A percentile compares a stretch with the other conserved stretches of the same genome.
phyloP scores from a whole-genome alignment of 2,888 invertebrate species.

The Macaria liturata region DNA sequence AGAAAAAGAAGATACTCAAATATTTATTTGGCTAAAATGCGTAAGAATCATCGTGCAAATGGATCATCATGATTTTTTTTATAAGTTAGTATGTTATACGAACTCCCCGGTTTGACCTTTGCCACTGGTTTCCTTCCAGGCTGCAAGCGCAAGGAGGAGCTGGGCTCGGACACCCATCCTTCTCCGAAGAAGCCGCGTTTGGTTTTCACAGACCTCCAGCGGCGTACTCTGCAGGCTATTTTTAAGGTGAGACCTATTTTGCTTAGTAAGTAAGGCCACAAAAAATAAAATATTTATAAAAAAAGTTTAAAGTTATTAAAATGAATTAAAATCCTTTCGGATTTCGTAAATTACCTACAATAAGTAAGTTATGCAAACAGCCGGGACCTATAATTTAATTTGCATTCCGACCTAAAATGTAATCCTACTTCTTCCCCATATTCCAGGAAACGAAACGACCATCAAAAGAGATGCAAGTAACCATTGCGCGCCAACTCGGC shows the following conservation, averaged over 20 bases:
- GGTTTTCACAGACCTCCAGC: slow-evolving; percentile 99
- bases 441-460: slow-evolving; percentile 98
- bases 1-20: too few species aligned
- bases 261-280: too few species aligned
- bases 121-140: slow-evolving; percentile 77
- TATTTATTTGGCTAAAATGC: too few species aligned
- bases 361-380: too few species aligned
- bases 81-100: background rate
- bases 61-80: too few species aligned
- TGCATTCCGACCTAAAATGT: too few species aligned
- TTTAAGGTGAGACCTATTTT: slow-evolving; percentile 92
- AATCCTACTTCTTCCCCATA: background rate
- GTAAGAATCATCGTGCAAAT: too few species aligned
- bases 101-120: slow-evolving; percentile 23
- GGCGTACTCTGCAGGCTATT: slow-evolving; percentile 99
- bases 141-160: slow-evolving; percentile 98
- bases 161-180: slow-evolving; percentile 91
- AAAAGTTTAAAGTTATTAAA: too few species aligned
- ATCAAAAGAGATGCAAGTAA: slow-evolving; percentile 99
- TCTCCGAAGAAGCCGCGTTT: slow-evolving; percentile 99
- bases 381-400: too few species aligned
- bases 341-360: too few species aligned
- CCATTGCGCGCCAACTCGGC: slow-evolving; percentile 98
- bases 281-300: too few species aligned
- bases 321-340: too few species aligned